Conservation (phyloP, 1,140 invertebrate genomes). For the Penaeus indicus region DNA sequence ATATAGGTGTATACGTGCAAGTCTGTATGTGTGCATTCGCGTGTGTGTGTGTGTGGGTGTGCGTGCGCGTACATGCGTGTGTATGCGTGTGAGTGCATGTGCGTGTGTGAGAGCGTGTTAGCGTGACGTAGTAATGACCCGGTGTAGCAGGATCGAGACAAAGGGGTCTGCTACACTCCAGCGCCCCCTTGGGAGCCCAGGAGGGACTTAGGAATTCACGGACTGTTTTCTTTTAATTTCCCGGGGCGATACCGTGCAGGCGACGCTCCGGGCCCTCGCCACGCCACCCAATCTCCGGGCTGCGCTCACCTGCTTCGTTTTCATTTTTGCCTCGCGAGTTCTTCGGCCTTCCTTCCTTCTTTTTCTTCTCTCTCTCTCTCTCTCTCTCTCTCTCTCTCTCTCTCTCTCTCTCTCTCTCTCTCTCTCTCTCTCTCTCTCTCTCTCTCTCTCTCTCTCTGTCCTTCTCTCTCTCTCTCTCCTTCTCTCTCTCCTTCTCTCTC, state of each 20-base stretch:
- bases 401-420: slow-evolving; percentile 27
- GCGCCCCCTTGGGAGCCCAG: too few species aligned
- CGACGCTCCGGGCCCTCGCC: not conserved
- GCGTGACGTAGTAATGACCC: not conserved
- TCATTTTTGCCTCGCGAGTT: slow-evolving; percentile 45
- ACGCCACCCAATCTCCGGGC: not conserved
- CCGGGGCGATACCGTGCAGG: not conserved
- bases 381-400: slow-evolving; percentile 32
- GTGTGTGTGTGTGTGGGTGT: not conserved
- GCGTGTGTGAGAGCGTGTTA: not conserved
- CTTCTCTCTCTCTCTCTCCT: not conserved
- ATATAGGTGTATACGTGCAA: too few species aligned
- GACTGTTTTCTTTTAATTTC: slow-evolving; percentile 53
- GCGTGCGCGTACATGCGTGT: too few species aligned
- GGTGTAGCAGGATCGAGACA: too few species aligned
- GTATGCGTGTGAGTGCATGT: not conserved
- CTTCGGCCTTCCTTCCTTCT: slow-evolving; percentile 61
- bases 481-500: too few species aligned
- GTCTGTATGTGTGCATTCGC: not conserved
- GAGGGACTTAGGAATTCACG: slow-evolving; percentile 38
- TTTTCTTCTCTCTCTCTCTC: not conserved
- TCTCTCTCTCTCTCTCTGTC: too few species aligned
- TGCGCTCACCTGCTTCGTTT: not conserved
- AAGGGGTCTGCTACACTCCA: too few species aligned
- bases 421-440: slow-evolving; percentile 9